phyloP scores from a whole-genome alignment of 2,113 vertebrate species.

The Muntiacus reevesi region DNA sequence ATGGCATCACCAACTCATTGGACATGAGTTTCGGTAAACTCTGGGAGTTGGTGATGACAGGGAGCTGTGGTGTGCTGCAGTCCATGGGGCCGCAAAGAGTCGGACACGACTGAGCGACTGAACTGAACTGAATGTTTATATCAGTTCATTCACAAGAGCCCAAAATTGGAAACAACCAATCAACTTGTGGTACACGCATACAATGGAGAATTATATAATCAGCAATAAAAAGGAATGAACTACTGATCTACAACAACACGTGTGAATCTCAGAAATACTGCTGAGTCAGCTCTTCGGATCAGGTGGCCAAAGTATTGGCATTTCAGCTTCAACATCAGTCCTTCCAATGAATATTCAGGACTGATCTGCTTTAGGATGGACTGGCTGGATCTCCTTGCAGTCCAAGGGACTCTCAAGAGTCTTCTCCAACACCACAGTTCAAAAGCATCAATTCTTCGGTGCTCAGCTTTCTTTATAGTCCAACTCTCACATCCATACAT shows the following conservation, averaged over 20 bases:
- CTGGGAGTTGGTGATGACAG: no score
- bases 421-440: background rate
- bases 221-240: no score
- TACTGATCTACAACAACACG: no score
- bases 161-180: background rate
- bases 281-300: rapidly evolving
- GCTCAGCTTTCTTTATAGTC: background rate
- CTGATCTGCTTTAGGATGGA: rapidly evolving
- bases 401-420: background rate
- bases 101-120: no score
- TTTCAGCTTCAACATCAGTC: background rate
- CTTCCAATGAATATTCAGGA: rapidly evolving
- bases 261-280: no score
- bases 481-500: background rate
- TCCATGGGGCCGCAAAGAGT: no score
- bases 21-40: no score
- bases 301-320: background rate
- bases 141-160: background rate
- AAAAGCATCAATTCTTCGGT: rapidly evolving
- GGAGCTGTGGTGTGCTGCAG: no score
- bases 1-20: no score
- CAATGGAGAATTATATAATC: background rate
- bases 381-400: background rate
- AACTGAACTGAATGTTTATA: background rate
- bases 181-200: background rate